A percentile compares a stretch with the other conserved stretches of the same genome.
Evolutionary conservation across 2,797 vertebrate species (phyloP).

Genomic region (Enteromius viviparus): DNA sequence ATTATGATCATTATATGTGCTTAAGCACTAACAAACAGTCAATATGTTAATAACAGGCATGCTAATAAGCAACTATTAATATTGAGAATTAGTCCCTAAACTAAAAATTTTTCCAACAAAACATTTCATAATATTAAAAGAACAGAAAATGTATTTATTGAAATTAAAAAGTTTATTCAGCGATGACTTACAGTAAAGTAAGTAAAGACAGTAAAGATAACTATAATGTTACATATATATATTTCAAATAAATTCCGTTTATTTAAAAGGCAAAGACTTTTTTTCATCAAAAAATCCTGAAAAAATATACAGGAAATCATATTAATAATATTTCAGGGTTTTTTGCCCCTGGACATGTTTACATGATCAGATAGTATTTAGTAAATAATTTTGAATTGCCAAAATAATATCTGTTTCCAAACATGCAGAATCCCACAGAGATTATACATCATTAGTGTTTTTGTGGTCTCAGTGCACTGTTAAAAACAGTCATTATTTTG

Average conservation of each 20-base stretch:
- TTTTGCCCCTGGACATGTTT: neutral
- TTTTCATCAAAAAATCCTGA: neutral
- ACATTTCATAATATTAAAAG: neutral
- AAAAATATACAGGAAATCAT: neutral
- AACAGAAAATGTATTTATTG: too few species aligned
- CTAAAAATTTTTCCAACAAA: too few species aligned
- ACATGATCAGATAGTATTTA: conserved; percentile 7
- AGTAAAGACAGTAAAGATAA: neutral
- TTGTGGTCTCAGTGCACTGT: neutral
- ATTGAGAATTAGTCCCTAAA: too few species aligned
- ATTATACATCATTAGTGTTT: neutral
- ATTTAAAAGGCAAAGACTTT: too few species aligned
- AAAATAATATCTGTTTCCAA: too few species aligned
- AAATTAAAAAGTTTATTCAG: neutral
- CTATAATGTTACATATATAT: neutral
- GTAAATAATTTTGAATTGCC: conserved; percentile 11
- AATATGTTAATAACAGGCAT: too few species aligned
- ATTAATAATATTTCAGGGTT: neutral
- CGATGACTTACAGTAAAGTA: too few species aligned
- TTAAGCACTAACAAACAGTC: too few species aligned
- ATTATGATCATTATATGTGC: too few species aligned
- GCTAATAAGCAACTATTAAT: too few species aligned
- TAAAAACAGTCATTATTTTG: conserved; percentile 10
- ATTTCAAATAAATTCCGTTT: neutral
- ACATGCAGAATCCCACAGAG: neutral